phyloP scores from a whole-genome alignment of 2,797 vertebrate species.

The Alosa sapidissima region DNA sequence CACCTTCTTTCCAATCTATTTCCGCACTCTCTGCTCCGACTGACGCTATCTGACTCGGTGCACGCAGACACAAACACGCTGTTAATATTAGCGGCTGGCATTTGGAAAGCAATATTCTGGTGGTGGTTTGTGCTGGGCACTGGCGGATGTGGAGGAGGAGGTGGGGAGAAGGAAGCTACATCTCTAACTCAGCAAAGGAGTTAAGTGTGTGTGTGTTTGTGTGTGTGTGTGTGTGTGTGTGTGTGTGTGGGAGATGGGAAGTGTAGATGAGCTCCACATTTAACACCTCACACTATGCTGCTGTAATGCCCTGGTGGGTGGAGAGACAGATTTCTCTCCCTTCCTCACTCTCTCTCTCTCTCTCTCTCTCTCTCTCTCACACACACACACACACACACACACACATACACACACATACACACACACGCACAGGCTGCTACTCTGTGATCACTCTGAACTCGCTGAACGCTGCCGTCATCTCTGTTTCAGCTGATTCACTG shows the following conservation, averaged over 20 bases:
- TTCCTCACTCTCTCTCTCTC: background rate
- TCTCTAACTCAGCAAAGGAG: slow-evolving; percentile 32
- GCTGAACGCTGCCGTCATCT: background rate
- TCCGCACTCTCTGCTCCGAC: background rate
- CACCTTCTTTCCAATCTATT: background rate
- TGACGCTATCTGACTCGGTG: slow-evolving; percentile 20
- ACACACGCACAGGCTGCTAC: background rate
- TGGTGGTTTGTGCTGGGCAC: background rate
- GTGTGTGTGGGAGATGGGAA: background rate
- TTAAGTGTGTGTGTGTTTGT: background rate
- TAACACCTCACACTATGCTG: background rate
- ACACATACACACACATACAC: background rate
- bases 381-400: background rate
- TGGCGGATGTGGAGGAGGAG: background rate
- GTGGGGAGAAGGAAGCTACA: slow-evolving; percentile 30
- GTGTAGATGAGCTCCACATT: background rate
- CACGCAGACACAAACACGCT: slow-evolving; percentile 7
- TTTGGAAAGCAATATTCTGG: slow-evolving; percentile 50
- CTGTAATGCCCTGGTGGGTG: background rate
- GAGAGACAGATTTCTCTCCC: background rate
- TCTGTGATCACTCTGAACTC: background rate
- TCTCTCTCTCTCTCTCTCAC: background rate
- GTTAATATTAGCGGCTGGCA: slow-evolving; percentile 48
- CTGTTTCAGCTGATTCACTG: background rate
- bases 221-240: slow-evolving; percentile 6